Conservation (phyloP, 2,888 invertebrate species). For the Idaea biselata region DNA sequence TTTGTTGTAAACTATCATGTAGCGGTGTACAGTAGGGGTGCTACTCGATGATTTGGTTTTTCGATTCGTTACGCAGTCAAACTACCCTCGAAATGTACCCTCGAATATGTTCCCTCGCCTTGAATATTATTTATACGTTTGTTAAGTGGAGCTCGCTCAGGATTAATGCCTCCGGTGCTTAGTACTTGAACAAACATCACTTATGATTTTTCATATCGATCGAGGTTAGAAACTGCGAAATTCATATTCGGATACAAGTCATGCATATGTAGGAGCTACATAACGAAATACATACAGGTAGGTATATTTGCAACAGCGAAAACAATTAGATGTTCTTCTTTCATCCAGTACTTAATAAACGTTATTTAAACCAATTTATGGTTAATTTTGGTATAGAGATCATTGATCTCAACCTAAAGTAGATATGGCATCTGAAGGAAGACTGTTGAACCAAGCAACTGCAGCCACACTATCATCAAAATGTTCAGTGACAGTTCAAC, state of each 20-base stretch:
- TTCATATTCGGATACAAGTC: neutral
- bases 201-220: slow-evolving; percentile 72
- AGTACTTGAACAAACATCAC: slow-evolving; percentile 78
- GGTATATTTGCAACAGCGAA: too few relatives aligned
- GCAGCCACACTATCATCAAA: too few relatives aligned
- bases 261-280: too few relatives aligned
- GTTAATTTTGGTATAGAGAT: too few relatives aligned
- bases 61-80: slow-evolving; percentile 81
- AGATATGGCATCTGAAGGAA: too few relatives aligned
- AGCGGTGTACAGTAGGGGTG: slow-evolving; percentile 76
- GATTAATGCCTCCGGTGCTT: slow-evolving; percentile 73
- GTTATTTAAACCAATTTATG: too few relatives aligned
- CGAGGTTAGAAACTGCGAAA: slow-evolving; percentile 22
- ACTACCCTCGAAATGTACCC: slow-evolving; percentile 77
- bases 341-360: too few relatives aligned
- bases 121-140: slow-evolving; percentile 81
- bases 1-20: slow-evolving; percentile 72
- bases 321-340: too few relatives aligned
- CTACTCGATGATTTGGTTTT: slow-evolving; percentile 81
- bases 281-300: too few relatives aligned
- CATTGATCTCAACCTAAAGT: too few relatives aligned
- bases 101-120: slow-evolving; percentile 78
- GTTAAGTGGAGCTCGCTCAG: slow-evolving; percentile 76
- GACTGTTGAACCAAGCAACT: too few relatives aligned
- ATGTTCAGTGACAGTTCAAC: too few relatives aligned